Evolutionary conservation across 2,113 vertebrate species (phyloP), one percentile per base, ranked within the genome.

Genomic region (Cavia aperea): DNA sequence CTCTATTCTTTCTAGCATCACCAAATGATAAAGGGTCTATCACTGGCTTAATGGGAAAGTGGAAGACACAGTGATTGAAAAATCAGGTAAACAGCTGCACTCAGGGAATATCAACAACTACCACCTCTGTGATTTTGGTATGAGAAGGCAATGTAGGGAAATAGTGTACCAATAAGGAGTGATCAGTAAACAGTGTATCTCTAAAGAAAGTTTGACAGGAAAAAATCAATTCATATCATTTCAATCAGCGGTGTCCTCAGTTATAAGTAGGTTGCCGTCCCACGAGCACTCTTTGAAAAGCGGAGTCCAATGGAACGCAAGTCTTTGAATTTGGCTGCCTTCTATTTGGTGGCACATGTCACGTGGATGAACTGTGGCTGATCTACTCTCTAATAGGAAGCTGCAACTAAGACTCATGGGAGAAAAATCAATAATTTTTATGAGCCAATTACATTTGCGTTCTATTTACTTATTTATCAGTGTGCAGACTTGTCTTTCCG

Each of bases 401-500:
- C 51, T 33, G 46, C 43, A 33, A 66, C 31, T 19, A 92, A 88
- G 88, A 90, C 88, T 43, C 21, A 23, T 49, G n/a, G 9, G 3
- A 77, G 15, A 88, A 68, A 19, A 19, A 70, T 79, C 0, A 3
- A 43, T 39, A 26, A n/a, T 92, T 77, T 68, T 68, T 62, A 89
- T 62, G 19, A 92, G 33, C 89, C 7, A 92, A 82, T 93, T 93
- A 5, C 51, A 82, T 65, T 60, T 83, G 49, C 43, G 70, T 91
- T 77, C 56, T 77, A 65, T 81, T 62, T 93, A 72, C 13, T 94
- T 82, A 90, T 95, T 92, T 95, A 86, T 94, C 62, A 51, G 78
- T 86, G 54, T 3, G 88, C 29, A 63, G 1, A 63, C 23, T 12
- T 73, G 49, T 58, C 62, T 58, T 87, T 56, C 23, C 16, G 31